Evolutionary conservation across 2,797 vertebrate species (phyloP).

Genomic region (Lutjanus campechanus): DNA sequence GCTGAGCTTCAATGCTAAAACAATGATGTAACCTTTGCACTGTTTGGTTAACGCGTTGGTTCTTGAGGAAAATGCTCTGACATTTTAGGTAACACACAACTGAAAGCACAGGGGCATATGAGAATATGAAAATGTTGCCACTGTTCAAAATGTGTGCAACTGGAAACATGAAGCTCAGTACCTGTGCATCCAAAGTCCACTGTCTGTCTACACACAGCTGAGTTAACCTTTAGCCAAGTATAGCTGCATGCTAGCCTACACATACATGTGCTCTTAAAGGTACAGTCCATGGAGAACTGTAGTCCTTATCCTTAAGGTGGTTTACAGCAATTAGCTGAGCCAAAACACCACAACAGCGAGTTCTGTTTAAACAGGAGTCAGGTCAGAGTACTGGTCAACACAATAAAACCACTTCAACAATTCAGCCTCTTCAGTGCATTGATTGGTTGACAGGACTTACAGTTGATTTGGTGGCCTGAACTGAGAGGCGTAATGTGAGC

Average conservation of each 20-base stretch:
- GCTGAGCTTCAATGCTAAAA: not conserved
- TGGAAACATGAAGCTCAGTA: not conserved
- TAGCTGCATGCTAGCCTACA: not conserved
- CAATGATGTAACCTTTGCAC: not conserved
- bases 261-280: not conserved
- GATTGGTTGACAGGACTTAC: not conserved
- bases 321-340: not conserved
- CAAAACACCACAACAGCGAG: not conserved
- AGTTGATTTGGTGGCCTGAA: not conserved
- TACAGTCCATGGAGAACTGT: accelerated
- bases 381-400: not conserved
- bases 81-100: not conserved
- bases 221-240: constrained; percentile 49
- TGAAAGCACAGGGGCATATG: not conserved
- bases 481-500: not conserved
- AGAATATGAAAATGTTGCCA: not conserved
- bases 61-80: not conserved
- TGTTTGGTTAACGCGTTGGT: not conserved
- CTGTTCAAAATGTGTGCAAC: not conserved
- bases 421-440: not conserved
- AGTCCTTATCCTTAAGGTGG: not conserved
- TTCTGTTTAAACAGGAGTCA: not conserved
- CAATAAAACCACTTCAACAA: not conserved
- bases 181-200: constrained; percentile 42
- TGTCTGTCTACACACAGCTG: not conserved